phyloP scores from a whole-genome alignment of 2,113 vertebrate species.

The Pyxicephalus adspersus region DNA sequence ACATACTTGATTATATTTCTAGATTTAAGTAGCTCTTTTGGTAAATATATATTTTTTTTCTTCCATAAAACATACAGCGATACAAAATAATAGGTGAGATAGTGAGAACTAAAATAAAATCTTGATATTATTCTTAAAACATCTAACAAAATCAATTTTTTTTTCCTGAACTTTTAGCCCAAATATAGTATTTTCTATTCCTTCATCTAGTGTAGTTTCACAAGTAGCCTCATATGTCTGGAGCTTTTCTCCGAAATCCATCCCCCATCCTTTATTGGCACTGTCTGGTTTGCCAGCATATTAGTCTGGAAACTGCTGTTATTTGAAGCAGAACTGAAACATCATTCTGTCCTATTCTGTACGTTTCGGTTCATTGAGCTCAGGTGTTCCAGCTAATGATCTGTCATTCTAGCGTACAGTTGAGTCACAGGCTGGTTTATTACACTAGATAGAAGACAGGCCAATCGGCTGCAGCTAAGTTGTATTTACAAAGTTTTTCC shows the following conservation, averaged over 20 bases:
- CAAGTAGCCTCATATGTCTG: background rate
- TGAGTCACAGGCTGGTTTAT: constrained; percentile 16
- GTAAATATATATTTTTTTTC: too few species aligned
- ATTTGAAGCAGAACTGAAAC: constrained; percentile 40
- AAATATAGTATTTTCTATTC: background rate
- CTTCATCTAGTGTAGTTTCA: background rate
- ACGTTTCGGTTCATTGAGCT: constrained; percentile 32
- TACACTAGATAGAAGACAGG: constrained; percentile 8
- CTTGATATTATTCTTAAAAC: too few species aligned
- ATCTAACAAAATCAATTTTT: too few species aligned
- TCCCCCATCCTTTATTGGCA: background rate
- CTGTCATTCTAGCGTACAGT: constrained; percentile 27
- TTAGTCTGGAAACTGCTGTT: constrained; percentile 40
- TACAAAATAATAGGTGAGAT: too few species aligned
- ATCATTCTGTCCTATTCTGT: constrained; percentile 31
- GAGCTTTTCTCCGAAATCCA: background rate
- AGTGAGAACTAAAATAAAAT: too few species aligned
- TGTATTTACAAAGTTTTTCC: too few species aligned
- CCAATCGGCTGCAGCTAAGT: background rate
- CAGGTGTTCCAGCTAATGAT: constrained; percentile 43
- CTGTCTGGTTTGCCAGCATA: constrained; percentile 22
- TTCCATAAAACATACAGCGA: too few species aligned
- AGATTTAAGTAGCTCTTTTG: too few species aligned
- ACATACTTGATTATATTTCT: too few species aligned
- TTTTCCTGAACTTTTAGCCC: too few species aligned